These are phyloP conservation scores for Oryzias curvinotus DNA, from an alignment of 2,113 vertebrate species.

Conservation along the genomic window DNA sequence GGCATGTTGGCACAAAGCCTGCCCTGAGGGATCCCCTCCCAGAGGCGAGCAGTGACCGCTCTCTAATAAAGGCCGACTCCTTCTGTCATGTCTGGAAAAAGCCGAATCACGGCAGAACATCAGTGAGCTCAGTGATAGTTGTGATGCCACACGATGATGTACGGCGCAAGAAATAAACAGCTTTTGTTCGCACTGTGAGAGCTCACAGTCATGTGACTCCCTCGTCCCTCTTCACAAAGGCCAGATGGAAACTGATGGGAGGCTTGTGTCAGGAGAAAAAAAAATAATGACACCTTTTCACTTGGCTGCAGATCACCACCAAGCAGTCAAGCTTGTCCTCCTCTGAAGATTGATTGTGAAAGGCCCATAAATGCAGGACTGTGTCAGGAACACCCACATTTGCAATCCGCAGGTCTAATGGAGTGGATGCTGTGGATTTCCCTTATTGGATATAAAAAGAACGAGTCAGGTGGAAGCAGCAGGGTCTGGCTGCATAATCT, in stretches of 20 bases:
- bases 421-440: slow-evolving; percentile 34
- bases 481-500: slow-evolving; percentile 41
- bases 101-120: not conserved
- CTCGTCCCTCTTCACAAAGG: slow-evolving; percentile 19
- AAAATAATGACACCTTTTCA: slow-evolving; percentile 39
- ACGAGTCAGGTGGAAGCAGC: slow-evolving; percentile 14
- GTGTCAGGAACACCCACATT: slow-evolving; percentile 53
- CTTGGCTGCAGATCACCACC: slow-evolving; percentile 37
- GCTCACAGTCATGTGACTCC: slow-evolving; percentile 3
- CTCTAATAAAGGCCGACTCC: slow-evolving; percentile 61
- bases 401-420: slow-evolving; percentile 26
- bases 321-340: slow-evolving; percentile 42
- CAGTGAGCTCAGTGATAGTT: slow-evolving; percentile 5
- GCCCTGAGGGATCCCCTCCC: slow-evolving; percentile 52
- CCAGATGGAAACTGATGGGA: slow-evolving; percentile 34
- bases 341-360: slow-evolving; percentile 43
- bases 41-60: slow-evolving; percentile 24
- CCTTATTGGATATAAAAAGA: slow-evolving; percentile 34
- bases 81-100: slow-evolving; percentile 32
- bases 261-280: not conserved
- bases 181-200: slow-evolving; percentile 1
- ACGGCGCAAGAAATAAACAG: slow-evolving; percentile 1
- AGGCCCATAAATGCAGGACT: slow-evolving; percentile 63
- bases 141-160: slow-evolving; percentile 6
- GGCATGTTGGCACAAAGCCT: slow-evolving; percentile 67